Evolutionary conservation across 1,140 invertebrate genomes (phyloP).

Genomic region (Trichoplusia ni): DNA sequence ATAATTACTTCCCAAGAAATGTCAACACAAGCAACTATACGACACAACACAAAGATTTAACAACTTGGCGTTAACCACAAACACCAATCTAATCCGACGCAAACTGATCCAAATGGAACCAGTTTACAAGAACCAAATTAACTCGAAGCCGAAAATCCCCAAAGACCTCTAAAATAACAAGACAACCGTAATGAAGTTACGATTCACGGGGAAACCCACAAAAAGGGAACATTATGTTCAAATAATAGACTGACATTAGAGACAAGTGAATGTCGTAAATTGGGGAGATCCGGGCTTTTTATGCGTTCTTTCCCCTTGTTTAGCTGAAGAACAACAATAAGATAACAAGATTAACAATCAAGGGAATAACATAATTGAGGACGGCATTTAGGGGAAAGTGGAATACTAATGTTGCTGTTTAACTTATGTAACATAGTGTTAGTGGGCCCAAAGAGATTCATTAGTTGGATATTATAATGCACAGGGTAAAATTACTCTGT

Average conservation of each 20-base stretch:
- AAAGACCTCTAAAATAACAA: not conserved
- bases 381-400: not conserved
- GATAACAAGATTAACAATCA: not conserved
- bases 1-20: too few species aligned
- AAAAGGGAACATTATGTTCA: not conserved
- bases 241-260: not conserved
- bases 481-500: too few species aligned
- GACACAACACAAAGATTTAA: not conserved
- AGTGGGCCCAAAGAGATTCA: too few species aligned
- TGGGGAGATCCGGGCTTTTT: not conserved
- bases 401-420: not conserved
- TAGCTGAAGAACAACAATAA: not conserved
- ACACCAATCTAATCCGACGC: not conserved
- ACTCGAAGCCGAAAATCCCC: not conserved
- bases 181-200: slow-evolving; percentile 1
- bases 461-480: too few species aligned
- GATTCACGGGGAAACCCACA: not conserved
- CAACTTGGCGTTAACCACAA: too few species aligned
- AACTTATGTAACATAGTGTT: too few species aligned
- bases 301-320: not conserved
- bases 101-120: not conserved
- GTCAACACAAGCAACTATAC: not conserved
- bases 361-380: not conserved
- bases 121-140: not conserved
- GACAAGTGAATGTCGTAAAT: not conserved